Percentiles rank a stretch among this genome's conserved stretches.
Conservation (phyloP, 2,797 vertebrate species). For the Fistularia tabacaria region DNA sequence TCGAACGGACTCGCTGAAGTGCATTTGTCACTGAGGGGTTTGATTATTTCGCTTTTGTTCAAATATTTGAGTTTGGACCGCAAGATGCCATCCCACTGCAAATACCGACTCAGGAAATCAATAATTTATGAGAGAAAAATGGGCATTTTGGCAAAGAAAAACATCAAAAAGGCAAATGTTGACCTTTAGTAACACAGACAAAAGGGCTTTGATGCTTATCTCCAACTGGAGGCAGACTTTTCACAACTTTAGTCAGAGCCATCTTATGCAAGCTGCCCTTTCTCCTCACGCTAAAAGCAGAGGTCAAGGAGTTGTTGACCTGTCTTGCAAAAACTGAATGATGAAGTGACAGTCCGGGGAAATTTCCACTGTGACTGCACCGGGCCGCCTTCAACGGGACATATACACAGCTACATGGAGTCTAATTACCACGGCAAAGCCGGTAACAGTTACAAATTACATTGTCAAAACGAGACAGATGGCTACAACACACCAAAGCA, state of each 20-base stretch:
- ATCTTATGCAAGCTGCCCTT: slow-evolving; percentile 40
- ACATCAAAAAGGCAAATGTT: not conserved
- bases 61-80: slow-evolving; percentile 20
- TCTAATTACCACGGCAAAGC: slow-evolving; percentile 17
- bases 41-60: slow-evolving; percentile 3
- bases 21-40: not conserved
- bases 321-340: slow-evolving; percentile 1
- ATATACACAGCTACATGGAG: slow-evolving; percentile 12
- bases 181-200: slow-evolving; percentile 23
- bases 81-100: not conserved
- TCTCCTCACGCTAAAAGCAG: slow-evolving; percentile 16
- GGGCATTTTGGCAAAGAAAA: slow-evolving; percentile 14
- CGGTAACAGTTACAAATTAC: slow-evolving; percentile 35
- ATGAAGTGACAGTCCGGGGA: slow-evolving; percentile 2
- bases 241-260: slow-evolving; percentile 14
- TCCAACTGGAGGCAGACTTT: slow-evolving; percentile 10
- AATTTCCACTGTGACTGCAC: slow-evolving; percentile 26
- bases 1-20: too few species aligned
- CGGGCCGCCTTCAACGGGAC: slow-evolving; percentile 23
- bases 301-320: slow-evolving; percentile 55
- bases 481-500: slow-evolving; percentile 5
- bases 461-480: slow-evolving; percentile 26
- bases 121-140: not conserved
- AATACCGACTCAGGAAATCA: slow-evolving; percentile 11
- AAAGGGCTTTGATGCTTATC: slow-evolving; percentile 49